Evolutionary conservation across 2,888 invertebrate genomes (phyloP).

Genomic region (Rhamnusium bicolor): DNA sequence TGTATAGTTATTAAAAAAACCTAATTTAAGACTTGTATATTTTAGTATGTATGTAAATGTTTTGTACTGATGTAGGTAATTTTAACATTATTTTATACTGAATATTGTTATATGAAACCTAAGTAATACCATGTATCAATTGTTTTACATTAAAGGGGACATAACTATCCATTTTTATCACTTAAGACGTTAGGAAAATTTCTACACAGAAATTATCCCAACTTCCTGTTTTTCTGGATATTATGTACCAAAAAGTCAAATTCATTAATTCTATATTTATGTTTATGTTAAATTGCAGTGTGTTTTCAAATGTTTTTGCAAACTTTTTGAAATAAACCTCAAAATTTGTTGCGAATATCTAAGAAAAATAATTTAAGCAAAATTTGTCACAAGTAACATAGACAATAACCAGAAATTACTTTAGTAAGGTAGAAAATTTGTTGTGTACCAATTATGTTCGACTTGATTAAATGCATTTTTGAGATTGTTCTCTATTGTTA

Average conservation of each 20-base stretch:
- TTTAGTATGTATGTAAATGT: constrained; percentile 42
- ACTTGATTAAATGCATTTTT: too few species aligned
- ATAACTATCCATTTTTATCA: neutral
- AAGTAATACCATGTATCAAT: constrained; percentile 22
- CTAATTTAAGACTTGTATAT: constrained; percentile 41
- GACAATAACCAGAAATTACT: neutral
- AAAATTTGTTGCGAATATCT: neutral
- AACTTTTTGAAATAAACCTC: neutral
- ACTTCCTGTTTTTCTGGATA: neutral
- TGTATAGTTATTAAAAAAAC: constrained; percentile 38
- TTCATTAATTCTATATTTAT: neutral
- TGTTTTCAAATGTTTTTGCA: neutral
- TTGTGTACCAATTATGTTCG: too few species aligned
- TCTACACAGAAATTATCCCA: too few species aligned
- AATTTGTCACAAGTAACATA: neutral
- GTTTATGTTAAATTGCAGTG: too few species aligned
- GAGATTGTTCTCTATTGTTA: neutral
- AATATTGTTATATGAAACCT: constrained; percentile 33
- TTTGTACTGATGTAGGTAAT: constrained; percentile 48
- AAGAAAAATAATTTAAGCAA: neutral
- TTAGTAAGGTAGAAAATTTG: too few species aligned
- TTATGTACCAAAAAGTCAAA: neutral
- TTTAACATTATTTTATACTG: constrained; percentile 28
- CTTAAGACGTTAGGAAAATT: neutral
- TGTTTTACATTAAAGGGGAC: neutral